Evolutionary conservation across 2,113 vertebrate species (phyloP), one percentile per base, ranked within the genome.

Genomic region (Triplophysa dalaica): DNA sequence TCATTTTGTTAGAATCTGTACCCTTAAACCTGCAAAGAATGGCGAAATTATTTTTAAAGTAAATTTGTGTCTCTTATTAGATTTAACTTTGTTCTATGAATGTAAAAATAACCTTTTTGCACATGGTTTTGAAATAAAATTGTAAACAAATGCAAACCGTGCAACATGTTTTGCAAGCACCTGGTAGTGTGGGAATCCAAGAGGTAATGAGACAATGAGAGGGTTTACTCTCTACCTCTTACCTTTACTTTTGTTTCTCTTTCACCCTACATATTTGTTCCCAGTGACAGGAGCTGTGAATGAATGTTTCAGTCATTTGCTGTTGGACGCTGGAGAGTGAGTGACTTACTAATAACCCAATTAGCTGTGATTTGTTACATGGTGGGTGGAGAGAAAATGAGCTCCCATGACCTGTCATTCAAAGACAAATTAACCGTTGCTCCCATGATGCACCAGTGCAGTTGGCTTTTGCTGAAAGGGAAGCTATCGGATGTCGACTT

Each of bases 281-380:
- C 19, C 17, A 50, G 10, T 5, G 60, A 26, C 86, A 80, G 76
- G 85, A 89, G 65, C 45, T 6, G 26, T 48, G 73, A 43, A 73
- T 63, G 63, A 80, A 75, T 87, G 26, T 50, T 91, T 90, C 90
- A 83, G 80, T 70, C 89, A 87, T 63, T 85, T 86, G 86, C 87
- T 79, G 85, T 79, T 22, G 69, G 76, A 83, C 77, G 69, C 86
- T 87, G 87, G 87, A 87, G 88, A 87, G 87, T 85, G 3, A 82
- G 86, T 88, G 92, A 93, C 91, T 92, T 88, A 89, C 87, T 93
- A 93, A 94, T 92, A 82, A 91, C 12, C 83, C 92, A 94, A 92
- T 93, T 94, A 94, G 89, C 86, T 89, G 89, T 89, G 89, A 93
- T 91, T 92, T 93, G 91, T 91, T 84, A 86, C 79, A 81, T 83